These are phyloP conservation scores for Fregetta grallaria DNA, from an alignment of 2,113 vertebrate genomes.

Conservation along the genomic window DNA sequence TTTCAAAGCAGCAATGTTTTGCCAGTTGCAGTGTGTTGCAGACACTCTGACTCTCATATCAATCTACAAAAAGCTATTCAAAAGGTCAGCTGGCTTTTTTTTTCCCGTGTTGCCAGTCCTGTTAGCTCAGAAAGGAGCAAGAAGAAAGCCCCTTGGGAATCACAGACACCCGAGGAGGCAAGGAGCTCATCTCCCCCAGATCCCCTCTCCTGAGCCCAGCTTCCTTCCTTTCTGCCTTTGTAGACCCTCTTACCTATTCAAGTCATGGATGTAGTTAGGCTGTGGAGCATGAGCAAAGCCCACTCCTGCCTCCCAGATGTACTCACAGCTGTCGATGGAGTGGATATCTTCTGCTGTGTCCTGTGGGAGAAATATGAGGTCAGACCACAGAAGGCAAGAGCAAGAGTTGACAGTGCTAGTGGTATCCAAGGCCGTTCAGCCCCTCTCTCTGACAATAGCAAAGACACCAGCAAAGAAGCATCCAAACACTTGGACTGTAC, in stretches of 20 bases:
- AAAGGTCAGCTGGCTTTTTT: background rate
- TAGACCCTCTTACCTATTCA: slow-evolving; percentile 87
- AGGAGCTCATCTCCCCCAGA: background rate
- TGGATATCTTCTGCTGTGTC: slow-evolving; percentile 93
- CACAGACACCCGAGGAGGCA: background rate
- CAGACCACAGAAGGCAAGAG: background rate
- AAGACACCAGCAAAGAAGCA: background rate
- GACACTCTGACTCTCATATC: background rate
- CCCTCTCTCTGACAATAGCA: background rate
- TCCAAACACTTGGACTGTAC: background rate
- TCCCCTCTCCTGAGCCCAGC: background rate
- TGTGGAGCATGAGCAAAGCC: slow-evolving; percentile 96
- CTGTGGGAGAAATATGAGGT: slow-evolving; percentile 63
- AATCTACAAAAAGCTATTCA: background rate
- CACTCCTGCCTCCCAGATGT: slow-evolving; percentile 99
- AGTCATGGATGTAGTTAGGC: slow-evolving; percentile 92
- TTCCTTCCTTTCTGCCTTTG: background rate
- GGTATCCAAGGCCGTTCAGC: background rate
- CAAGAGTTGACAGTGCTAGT: background rate
- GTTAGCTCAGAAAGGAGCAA: background rate
- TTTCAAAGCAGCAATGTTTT: background rate
- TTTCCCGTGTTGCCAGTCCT: background rate
- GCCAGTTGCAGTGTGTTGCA: background rate
- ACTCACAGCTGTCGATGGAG: slow-evolving; percentile 97
- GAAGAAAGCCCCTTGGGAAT: background rate